Evolutionary conservation across 2,113 vertebrate genomes (phyloP).

Genomic region (Platichthys flesus): DNA sequence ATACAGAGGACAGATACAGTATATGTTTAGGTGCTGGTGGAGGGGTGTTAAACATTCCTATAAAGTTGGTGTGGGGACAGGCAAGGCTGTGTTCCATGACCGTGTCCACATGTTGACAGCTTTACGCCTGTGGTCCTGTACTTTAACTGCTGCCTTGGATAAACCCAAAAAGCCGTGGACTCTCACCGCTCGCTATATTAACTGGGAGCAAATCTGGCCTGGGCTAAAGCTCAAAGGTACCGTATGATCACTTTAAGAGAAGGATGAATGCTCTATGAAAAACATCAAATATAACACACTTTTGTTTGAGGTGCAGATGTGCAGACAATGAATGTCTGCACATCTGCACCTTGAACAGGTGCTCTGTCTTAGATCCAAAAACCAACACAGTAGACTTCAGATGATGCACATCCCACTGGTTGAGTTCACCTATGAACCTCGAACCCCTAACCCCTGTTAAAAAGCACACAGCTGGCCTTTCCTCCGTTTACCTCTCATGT

Average conservation of each 20-base stretch:
- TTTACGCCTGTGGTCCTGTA: constrained; percentile 74
- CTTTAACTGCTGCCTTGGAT: constrained; percentile 71
- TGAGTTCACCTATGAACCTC: constrained; percentile 56
- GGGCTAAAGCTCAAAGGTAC: constrained; percentile 10
- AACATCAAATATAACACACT: background rate
- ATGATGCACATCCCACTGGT: constrained; percentile 37
- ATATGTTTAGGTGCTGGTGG: constrained; percentile 62
- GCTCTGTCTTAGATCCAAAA: constrained; percentile 53
- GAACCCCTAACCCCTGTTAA: constrained; percentile 40
- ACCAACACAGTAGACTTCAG: constrained; percentile 43
- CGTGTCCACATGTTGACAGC: constrained; percentile 75
- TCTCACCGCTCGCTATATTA: constrained; percentile 43
- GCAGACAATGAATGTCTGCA: constrained; percentile 30
- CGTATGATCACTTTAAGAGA: constrained; percentile 20
- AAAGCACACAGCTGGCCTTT: constrained; percentile 53
- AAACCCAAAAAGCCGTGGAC: constrained; percentile 67
- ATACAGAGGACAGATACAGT: constrained; percentile 61
- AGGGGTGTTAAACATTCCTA: constrained; percentile 63
- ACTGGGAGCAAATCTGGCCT: constrained; percentile 6
- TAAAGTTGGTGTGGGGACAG: constrained; percentile 72
- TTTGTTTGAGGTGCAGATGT: constrained; percentile 24
- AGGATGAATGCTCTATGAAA: constrained; percentile 3
- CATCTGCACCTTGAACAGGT: constrained; percentile 61
- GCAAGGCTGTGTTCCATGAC: constrained; percentile 65
- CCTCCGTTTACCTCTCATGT: constrained; percentile 34